Percentiles rank a stretch among this genome's conserved stretches.
Evolutionary conservation across 2,888 invertebrate species (phyloP).

Genomic region (Sphecodes monilicornis): DNA sequence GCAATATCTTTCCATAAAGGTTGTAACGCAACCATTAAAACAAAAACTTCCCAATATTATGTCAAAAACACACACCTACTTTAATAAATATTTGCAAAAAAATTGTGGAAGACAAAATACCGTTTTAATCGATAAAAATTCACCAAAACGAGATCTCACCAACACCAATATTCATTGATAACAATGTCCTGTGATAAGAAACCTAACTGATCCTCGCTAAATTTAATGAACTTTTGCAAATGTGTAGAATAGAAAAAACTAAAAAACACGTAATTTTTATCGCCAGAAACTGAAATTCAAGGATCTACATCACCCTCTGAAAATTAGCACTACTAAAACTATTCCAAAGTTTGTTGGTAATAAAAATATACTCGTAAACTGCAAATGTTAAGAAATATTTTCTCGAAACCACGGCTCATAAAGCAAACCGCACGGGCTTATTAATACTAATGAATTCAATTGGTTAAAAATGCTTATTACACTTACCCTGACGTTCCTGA

Average conservation of each 20-base stretch:
- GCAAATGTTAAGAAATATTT: neutral
- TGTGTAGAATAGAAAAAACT: neutral
- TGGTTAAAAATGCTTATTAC: slow-evolving; percentile 1
- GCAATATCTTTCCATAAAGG: too few relatives aligned
- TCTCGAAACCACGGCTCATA: neutral
- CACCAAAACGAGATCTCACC: neutral
- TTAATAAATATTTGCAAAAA: neutral
- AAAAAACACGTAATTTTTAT: neutral
- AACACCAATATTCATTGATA: neutral
- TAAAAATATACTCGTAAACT: neutral
- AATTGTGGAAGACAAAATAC: neutral
- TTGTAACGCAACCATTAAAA: neutral
- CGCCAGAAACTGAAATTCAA: neutral
- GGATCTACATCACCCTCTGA: neutral
- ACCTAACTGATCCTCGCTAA: neutral
- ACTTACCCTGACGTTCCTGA: slow-evolving; percentile 78
- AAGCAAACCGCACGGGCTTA: neutral
- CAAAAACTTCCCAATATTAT: neutral
- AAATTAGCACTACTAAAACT: neutral
- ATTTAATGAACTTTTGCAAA: too few relatives aligned
- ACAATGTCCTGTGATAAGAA: neutral
- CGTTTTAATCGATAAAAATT: neutral
- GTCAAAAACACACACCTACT: neutral
- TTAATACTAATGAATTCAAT: neutral
- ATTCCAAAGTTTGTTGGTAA: neutral